These are phyloP conservation scores for Ariolimax columbianus DNA, from an alignment of 2,888 invertebrate species.

Conservation along the genomic window DNA sequence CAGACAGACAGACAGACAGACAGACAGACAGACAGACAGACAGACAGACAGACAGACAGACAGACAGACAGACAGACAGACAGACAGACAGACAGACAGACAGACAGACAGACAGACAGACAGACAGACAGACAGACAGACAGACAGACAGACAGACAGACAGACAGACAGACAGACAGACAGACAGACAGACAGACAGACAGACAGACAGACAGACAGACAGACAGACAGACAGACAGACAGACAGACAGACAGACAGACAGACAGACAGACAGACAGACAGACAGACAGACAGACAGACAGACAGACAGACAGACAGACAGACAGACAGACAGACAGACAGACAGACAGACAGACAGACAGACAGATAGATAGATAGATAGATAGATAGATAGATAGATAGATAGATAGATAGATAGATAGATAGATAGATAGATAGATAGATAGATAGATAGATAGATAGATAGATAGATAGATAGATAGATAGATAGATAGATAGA, in stretches of 20 bases:
- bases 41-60: not conserved
- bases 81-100: not conserved
- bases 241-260: slow-evolving; percentile 17
- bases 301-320: slow-evolving; percentile 44
- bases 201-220: not conserved
- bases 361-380: too few species aligned
- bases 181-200: not conserved
- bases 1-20: too few species aligned
- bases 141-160: not conserved
- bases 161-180: too few species aligned
- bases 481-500: too few species aligned
- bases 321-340: slow-evolving; percentile 31
- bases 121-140: not conserved
- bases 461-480: not conserved
- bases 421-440: not conserved
- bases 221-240: not conserved
- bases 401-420: slow-evolving; percentile 31
- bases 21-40: too few species aligned
- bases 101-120: not conserved
- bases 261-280: slow-evolving; percentile 42
- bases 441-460: not conserved
- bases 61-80: not conserved
- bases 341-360: slow-evolving; percentile 26
- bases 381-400: too few species aligned
- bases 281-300: slow-evolving; percentile 34